These are phyloP conservation scores for Phyto melanocephala DNA, from an alignment of 2,888 invertebrate species.

Conservation along the genomic window DNA sequence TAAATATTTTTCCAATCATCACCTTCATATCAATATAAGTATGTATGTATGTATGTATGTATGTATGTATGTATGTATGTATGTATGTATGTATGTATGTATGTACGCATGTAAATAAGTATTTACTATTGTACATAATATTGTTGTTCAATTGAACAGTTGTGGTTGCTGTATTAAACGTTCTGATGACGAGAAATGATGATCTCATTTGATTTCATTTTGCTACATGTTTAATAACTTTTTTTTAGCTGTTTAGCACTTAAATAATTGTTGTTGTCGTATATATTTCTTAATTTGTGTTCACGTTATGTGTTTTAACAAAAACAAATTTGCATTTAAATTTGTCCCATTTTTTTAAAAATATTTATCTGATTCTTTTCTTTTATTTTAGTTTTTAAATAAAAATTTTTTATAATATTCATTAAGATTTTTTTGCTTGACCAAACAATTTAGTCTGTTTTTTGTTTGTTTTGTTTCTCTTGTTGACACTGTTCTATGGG, in stretches of 20 bases:
- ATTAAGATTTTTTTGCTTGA: not conserved
- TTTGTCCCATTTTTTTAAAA: not conserved
- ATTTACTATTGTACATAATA: not conserved
- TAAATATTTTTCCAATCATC: conserved; percentile 16
- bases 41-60: not conserved
- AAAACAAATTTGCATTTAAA: conserved; percentile 7
- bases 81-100: too few relatives aligned
- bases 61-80: too few relatives aligned
- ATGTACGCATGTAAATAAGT: too few relatives aligned
- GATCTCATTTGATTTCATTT: conserved; percentile 40
- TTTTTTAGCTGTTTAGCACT: conserved; percentile 25
- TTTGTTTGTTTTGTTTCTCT: not conserved
- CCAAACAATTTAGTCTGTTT: not conserved
- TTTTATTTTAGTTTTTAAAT: not conserved
- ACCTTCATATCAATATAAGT: conserved; percentile 23
- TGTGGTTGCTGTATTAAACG: too few relatives aligned
- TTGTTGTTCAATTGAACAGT: conserved; percentile 17
- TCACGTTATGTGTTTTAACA: not conserved
- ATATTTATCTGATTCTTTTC: not conserved
- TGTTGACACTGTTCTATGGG: conserved; percentile 5
- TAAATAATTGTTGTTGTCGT: conserved; percentile 1
- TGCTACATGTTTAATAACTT: not conserved
- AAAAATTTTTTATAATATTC: not conserved
- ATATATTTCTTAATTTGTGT: not conserved
- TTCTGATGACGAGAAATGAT: not conserved